Conservation (phyloP, 1,140 invertebrate genomes). For the Camponotus pennsylvanicus region DNA sequence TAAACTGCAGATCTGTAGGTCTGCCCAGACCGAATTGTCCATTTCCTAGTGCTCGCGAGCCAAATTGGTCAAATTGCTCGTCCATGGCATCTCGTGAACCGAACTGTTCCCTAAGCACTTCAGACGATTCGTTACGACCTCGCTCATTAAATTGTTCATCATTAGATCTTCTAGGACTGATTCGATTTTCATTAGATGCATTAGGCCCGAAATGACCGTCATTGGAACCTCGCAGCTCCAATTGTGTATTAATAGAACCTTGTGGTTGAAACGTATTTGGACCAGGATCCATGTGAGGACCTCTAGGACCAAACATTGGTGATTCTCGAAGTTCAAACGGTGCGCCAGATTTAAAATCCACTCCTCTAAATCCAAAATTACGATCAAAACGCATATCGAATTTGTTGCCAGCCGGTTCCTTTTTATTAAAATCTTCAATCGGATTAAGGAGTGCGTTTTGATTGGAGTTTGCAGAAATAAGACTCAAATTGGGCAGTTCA, state of each 20-base stretch:
- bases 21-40: conserved; percentile 36
- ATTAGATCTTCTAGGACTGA: conserved; percentile 61
- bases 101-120: conserved; percentile 57
- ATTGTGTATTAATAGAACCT: conserved; percentile 47
- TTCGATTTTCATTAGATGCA: conserved; percentile 43
- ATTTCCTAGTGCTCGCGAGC: conserved; percentile 44
- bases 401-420: conserved; percentile 33
- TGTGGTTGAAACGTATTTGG: conserved; percentile 21
- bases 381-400: conserved; percentile 62
- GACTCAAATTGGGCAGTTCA: conserved; percentile 81
- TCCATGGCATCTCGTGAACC: conserved; percentile 20
- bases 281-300: background rate
- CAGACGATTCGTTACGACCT: conserved; percentile 47
- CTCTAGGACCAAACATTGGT: conserved; percentile 63
- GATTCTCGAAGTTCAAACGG: conserved; percentile 59
- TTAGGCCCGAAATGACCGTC: conserved; percentile 54
- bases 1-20: conserved; percentile 58
- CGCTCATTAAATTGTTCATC: conserved; percentile 52
- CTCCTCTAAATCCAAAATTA: conserved; percentile 74
- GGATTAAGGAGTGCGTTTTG: background rate
- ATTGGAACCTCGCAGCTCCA: conserved; percentile 55
- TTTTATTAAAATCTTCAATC: conserved; percentile 34
- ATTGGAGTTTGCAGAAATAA: conserved; percentile 58
- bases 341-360: conserved; percentile 49
- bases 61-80: conserved; percentile 32